Conservation (phyloP, 2,888 invertebrate genomes). For the Machimus atricapillus region DNA sequence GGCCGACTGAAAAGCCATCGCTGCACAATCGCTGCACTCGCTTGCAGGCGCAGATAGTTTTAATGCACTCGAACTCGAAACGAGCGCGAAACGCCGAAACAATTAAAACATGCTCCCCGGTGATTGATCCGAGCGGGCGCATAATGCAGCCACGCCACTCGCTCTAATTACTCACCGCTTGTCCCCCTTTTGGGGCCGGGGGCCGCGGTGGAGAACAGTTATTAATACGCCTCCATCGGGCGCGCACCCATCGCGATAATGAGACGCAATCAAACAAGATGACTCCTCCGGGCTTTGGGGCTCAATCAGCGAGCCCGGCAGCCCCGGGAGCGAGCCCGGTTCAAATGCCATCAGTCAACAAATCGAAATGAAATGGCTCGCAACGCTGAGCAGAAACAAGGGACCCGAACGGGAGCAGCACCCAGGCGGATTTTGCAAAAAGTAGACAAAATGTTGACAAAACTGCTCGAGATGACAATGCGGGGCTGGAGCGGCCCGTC, state of each 20-base stretch:
- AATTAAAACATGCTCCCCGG: neutral
- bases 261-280: constrained; percentile 36
- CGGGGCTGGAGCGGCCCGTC: neutral
- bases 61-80: neutral
- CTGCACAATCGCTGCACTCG: neutral
- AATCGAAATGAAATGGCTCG: constrained; percentile 39
- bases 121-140: neutral
- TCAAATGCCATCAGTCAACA: constrained; percentile 37
- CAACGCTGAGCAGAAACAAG: constrained; percentile 35
- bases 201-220: constrained; percentile 8
- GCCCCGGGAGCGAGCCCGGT: neutral
- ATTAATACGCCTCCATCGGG: constrained; percentile 23
- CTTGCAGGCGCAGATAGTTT: neutral
- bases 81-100: neutral
- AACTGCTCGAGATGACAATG: constrained; percentile 36
- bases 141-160: constrained; percentile 19
- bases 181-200: neutral
- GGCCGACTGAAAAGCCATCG: neutral
- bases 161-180: constrained; percentile 32
- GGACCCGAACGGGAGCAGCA: neutral
- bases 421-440: neutral
- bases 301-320: neutral
- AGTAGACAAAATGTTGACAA: constrained; percentile 39
- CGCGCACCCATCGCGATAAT: constrained; percentile 31
- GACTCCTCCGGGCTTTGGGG: neutral